Evolutionary conservation across 2,113 vertebrate species (phyloP).

Genomic region (Smithornis capensis): DNA sequence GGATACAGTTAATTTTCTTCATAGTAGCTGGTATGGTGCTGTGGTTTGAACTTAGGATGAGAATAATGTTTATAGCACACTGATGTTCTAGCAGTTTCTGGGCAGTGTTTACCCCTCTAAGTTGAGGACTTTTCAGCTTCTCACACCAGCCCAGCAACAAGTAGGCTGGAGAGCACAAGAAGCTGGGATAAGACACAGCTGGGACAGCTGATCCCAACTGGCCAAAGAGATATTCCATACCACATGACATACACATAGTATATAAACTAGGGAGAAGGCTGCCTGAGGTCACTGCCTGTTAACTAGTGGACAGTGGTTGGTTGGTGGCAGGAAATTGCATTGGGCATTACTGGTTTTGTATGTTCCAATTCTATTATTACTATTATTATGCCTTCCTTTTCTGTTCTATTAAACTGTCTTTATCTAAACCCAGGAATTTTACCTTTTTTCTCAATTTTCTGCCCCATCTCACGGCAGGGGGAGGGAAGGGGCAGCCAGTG

Average conservation of each 20-base stretch:
- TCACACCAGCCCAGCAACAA: accelerated
- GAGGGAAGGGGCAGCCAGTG: neutral
- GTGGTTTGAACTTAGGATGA: neutral
- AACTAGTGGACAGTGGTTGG: neutral
- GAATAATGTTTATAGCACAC: neutral
- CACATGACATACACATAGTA: neutral
- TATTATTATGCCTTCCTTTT: neutral
- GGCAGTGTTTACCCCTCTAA: neutral
- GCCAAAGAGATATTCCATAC: neutral
- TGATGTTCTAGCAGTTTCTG: neutral
- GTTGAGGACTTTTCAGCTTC: neutral
- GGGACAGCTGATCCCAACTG: neutral
- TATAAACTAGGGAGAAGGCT: neutral
- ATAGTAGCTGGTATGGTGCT: neutral
- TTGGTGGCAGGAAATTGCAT: neutral
- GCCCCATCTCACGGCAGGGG: neutral
- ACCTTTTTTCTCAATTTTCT: neutral
- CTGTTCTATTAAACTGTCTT: neutral
- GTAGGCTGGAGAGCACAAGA: neutral
- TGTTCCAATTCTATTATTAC: neutral
- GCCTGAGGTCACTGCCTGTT: neutral
- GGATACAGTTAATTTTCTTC: neutral
- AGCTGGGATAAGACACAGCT: neutral
- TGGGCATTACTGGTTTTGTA: neutral
- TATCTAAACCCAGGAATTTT: neutral